phyloP scores from a whole-genome alignment of 1,140 invertebrate genomes.

The Galleria mellonella region DNA sequence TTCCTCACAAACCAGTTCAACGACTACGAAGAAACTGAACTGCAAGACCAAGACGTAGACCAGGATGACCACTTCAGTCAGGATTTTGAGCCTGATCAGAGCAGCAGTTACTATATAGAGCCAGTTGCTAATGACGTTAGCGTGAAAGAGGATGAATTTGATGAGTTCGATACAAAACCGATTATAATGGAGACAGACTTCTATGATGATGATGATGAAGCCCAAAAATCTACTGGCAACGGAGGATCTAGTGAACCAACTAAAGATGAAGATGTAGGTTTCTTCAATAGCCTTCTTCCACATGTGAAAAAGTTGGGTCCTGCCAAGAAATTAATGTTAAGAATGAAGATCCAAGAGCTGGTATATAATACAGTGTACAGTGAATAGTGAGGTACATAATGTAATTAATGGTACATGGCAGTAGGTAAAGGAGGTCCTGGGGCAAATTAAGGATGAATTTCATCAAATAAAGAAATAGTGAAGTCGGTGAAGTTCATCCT shows the following conservation, averaged over 20 bases:
- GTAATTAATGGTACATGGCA: too few relatives aligned
- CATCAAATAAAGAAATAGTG: too few relatives aligned
- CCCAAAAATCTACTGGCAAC: slow-evolving; percentile 22
- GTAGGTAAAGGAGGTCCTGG: too few relatives aligned
- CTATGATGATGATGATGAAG: slow-evolving; percentile 61
- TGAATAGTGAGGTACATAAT: slow-evolving; percentile 6
- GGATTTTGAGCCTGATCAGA: slow-evolving; percentile 42
- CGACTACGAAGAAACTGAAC: slow-evolving; percentile 50
- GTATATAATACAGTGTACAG: slow-evolving; percentile 66
- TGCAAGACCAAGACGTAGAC: slow-evolving; percentile 11
- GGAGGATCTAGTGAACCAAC: slow-evolving; percentile 18
- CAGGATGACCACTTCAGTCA: slow-evolving; percentile 35
- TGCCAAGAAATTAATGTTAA: slow-evolving; percentile 62
- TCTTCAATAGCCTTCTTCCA: slow-evolving; percentile 65
- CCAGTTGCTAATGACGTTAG: slow-evolving; percentile 14
- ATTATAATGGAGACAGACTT: slow-evolving; percentile 65
- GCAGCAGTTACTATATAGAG: slow-evolving; percentile 25
- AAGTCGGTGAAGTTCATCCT: too few relatives aligned
- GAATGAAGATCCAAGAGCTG: slow-evolving; percentile 67
- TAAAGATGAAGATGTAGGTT: slow-evolving; percentile 64
- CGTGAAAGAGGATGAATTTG: slow-evolving; percentile 59
- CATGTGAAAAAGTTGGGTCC: slow-evolving; percentile 61
- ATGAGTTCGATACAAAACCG: slow-evolving; percentile 68
- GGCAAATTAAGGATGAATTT: too few relatives aligned
- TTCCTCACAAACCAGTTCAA: slow-evolving; percentile 63